Percentiles rank a stretch among this genome's conserved stretches.
phyloP scores from a whole-genome alignment of 2,888 invertebrate genomes.

The Lampropteryx suffumata region DNA sequence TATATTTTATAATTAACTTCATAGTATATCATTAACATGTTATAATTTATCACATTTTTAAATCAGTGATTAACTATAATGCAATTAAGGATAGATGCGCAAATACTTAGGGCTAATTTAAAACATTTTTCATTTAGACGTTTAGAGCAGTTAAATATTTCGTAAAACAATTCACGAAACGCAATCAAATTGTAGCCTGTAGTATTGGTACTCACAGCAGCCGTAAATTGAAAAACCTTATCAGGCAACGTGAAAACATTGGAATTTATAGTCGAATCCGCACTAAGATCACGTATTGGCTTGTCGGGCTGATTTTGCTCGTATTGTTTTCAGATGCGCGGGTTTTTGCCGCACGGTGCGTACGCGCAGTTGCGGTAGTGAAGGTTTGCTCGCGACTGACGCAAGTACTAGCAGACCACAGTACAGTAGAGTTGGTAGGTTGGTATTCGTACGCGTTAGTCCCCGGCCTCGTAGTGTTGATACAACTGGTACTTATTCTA shows the following conservation, averaged over 20 bases:
- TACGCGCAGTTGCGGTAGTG: conserved; percentile 48
- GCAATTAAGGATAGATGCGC: too few relatives aligned
- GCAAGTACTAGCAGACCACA: conserved; percentile 1
- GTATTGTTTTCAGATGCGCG: conserved; percentile 24
- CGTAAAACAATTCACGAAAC: conserved; percentile 6
- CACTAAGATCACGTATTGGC: conserved; percentile 33
- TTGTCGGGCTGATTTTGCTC: conserved; percentile 6
- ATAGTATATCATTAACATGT: too few relatives aligned
- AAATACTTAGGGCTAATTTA: too few relatives aligned
- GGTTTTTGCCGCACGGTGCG: conserved; percentile 31
- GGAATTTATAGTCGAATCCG: conserved; percentile 34
- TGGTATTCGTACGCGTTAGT: background rate
- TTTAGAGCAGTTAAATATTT: too few relatives aligned
- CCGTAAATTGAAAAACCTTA: conserved; percentile 60
- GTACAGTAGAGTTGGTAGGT: background rate
- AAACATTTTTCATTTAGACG: too few relatives aligned
- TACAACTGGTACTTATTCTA: conserved; percentile 1
- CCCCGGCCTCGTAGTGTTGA: background rate
- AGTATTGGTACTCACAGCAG: conserved; percentile 55
- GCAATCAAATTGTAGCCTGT: conserved; percentile 4
- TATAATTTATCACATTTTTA: too few relatives aligned
- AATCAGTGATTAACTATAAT: too few relatives aligned
- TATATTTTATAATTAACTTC: too few relatives aligned
- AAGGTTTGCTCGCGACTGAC: conserved; percentile 51
- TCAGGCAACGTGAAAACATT: conserved; percentile 41